Conservation (phyloP, 2,888 invertebrate species). For the Troides helena region DNA sequence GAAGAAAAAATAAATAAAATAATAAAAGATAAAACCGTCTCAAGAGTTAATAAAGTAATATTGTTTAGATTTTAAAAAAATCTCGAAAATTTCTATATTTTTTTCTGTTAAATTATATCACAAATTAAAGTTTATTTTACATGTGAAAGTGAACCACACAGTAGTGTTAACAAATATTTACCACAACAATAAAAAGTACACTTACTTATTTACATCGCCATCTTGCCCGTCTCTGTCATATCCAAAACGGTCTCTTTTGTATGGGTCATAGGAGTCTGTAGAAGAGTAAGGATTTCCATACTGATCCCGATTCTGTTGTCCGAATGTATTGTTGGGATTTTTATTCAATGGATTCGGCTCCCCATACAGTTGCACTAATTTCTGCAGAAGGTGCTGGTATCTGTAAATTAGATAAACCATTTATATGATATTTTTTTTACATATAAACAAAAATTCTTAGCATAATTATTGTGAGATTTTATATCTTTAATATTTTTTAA, state of each 20-base stretch:
- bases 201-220: conserved; percentile 42
- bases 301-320: conserved; percentile 47
- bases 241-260: conserved; percentile 45
- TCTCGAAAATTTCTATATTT: no score
- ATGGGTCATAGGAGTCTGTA: conserved; percentile 50
- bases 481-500: not conserved
- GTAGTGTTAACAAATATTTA: no score
- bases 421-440: no score
- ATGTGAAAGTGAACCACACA: no score
- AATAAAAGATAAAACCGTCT: no score
- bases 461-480: no score
- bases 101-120: no score
- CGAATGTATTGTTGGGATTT: conserved; percentile 51
- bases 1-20: no score
- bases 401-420: conserved; percentile 42
- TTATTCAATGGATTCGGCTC: conserved; percentile 61
- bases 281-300: conserved; percentile 50
- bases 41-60: no score
- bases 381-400: conserved; percentile 84
- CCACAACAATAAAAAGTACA: not conserved
- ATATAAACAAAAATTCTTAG: no score
- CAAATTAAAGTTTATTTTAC: no score
- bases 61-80: no score
- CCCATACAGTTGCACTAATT: conserved; percentile 81
- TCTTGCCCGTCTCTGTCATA: conserved; percentile 37